Conservation (phyloP, 2,888 invertebrate genomes). For the Hyposoter dolosus region DNA sequence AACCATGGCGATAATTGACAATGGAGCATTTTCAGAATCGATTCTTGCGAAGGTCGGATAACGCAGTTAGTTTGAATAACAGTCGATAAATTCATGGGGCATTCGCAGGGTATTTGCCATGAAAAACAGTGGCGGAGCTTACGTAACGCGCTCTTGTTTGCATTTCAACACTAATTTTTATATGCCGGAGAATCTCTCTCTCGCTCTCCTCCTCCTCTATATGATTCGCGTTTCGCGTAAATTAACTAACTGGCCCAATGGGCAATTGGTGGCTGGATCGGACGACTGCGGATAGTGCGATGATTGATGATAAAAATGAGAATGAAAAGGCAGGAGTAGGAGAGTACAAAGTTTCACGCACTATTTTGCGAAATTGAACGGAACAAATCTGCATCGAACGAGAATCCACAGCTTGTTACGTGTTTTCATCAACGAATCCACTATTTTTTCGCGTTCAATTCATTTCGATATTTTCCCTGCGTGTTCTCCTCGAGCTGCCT, state of each 20-base stretch:
- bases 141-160: background rate
- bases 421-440: conserved; percentile 14
- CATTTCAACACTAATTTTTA: conserved; percentile 20
- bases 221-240: conserved; percentile 26
- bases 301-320: conserved; percentile 4
- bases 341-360: background rate
- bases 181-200: background rate
- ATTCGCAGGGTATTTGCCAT: background rate
- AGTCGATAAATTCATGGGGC: background rate
- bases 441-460: background rate
- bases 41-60: background rate
- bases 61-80: conserved; percentile 2
- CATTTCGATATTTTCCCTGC: background rate
- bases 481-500: background rate
- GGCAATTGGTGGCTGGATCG: conserved; percentile 32
- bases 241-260: conserved; percentile 44
- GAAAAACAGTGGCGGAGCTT: conserved; percentile 1
- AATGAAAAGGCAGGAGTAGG: background rate
- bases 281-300: background rate
- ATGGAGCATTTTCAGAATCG: background rate
- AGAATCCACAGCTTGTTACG: background rate
- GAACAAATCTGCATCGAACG: conserved; percentile 16
- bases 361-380: conserved; percentile 31
- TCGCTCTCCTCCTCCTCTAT: background rate
- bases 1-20: background rate